Percentiles rank a stretch among this genome's conserved stretches.
These are phyloP conservation scores for Prunella fulvescens DNA, from an alignment of 2,113 vertebrate genomes.

Conservation along the genomic window DNA sequence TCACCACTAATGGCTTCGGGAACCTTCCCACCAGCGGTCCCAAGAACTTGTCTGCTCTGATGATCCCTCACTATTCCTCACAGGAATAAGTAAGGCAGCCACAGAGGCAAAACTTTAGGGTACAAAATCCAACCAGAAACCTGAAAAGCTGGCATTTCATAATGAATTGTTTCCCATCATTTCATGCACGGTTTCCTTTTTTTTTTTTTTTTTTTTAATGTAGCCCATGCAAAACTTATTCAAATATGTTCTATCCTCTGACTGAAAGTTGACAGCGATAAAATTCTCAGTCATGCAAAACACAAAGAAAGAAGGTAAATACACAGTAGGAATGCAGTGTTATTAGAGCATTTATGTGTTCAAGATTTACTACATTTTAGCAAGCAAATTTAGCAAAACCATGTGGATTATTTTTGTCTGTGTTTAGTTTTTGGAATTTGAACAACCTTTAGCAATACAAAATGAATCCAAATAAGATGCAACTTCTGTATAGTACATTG, in stretches of 20 bases:
- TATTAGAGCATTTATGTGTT: not conserved
- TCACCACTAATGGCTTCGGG: not conserved
- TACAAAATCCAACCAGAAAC: not conserved
- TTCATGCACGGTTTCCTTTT: accelerated
- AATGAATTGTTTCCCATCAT: accelerated
- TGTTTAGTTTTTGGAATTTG: not conserved
- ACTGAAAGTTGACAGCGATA: not conserved
- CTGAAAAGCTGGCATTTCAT: not conserved
- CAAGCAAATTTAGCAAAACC: not conserved
- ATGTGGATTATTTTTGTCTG: not conserved
- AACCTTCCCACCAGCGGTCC: accelerated
- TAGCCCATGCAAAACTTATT: not conserved
- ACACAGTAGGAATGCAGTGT: not conserved
- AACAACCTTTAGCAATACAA: not conserved
- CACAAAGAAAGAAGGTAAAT: not conserved
- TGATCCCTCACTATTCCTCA: not conserved
- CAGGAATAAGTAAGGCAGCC: not conserved
- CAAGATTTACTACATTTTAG: not conserved
- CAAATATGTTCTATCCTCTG: not conserved
- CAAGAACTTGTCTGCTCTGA: not conserved
- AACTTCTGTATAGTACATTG: not conserved
- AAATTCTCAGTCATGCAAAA: not conserved
- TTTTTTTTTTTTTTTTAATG: not conserved
- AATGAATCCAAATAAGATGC: not conserved
- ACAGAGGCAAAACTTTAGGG: not conserved